Percentiles rank a stretch among this genome's conserved stretches.
Evolutionary conservation across 2,113 vertebrate genomes (phyloP).

Genomic region (Campylomormyrus numenius): DNA sequence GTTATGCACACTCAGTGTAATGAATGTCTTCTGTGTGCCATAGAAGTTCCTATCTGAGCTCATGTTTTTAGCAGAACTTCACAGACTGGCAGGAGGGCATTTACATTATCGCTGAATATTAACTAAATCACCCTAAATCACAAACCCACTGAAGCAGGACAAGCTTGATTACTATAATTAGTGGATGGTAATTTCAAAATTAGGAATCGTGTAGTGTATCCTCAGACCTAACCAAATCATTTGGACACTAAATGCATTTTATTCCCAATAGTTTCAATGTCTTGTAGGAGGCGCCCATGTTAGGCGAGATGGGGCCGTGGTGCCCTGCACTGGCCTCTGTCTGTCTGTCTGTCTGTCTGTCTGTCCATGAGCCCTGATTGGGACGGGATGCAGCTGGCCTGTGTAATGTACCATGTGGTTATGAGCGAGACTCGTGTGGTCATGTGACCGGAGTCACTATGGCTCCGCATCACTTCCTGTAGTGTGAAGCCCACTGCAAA

Average conservation of each 20-base stretch:
- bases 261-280: not conserved
- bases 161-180: conserved; percentile 17
- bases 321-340: not conserved
- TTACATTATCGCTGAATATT: conserved; percentile 8
- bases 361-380: not conserved
- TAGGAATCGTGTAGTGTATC: conserved; percentile 10
- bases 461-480: not conserved
- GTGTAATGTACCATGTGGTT: not conserved
- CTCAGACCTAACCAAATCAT: conserved; percentile 10
- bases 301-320: not conserved
- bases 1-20: not conserved
- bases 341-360: not conserved
- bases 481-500: not conserved
- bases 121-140: conserved; percentile 15
- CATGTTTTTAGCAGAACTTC: not conserved
- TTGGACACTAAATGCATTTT: not conserved
- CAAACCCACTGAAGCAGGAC: conserved; percentile 7
- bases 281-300: not conserved
- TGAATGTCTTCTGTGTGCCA: not conserved
- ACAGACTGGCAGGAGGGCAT: not conserved
- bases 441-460: not conserved
- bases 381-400: not conserved
- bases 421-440: not conserved
- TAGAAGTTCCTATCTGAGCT: not conserved
- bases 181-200: conserved; percentile 12